Base-by-base conservation (phyloP, 2,113 vertebrate species). In the Cochlearius cochlearius region DNA sequence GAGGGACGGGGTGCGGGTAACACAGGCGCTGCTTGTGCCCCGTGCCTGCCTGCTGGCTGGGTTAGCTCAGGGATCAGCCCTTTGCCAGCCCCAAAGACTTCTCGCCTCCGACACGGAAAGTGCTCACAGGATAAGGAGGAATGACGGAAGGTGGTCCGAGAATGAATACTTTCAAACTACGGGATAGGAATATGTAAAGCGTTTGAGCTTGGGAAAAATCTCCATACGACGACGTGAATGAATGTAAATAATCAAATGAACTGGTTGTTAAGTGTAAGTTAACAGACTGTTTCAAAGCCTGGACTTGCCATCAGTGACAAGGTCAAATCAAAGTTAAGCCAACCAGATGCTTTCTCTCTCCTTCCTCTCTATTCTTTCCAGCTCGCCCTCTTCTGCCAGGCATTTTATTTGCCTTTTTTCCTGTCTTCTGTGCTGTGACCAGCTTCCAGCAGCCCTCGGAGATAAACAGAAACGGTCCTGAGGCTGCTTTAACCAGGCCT, bases 41-140 rank as follows among this genome's bases (percentile, higher is more conserved):
- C 2, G 0, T 11, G n/a, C 23, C 39, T 10, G 18, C 5, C 0
- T 13, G 41, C 59, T 22, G 50, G 59, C 52, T 11, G 6, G 8
- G 18, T 12, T 19, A 5, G 14, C 36, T 0, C 8, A n/a, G 47
- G 79, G 39, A 12, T 15, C 29, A 45, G 52, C 76, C 55, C 47
- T 18, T 39, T 47, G 55, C 47, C 30, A 6, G 25, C 26, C 75
- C n/a, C 25, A n/a, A 6, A 39, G 15, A 2, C 19, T 39, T 25
- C 45, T 17, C 1, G 2, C 3, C 1, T 41, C 43, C 41, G 16
- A 12, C 30, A 4, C 30, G 26, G 53, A 26, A 26, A 34, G 34
- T 4, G 4, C 50, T 56, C 23, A 1, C 34, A 15, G 50, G 32
- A 19, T 5, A 32, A 38, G 3, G 56, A 43, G 45, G 41, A 38